Conservation (phyloP, 2,888 invertebrate genomes). For the Patella depressa region DNA sequence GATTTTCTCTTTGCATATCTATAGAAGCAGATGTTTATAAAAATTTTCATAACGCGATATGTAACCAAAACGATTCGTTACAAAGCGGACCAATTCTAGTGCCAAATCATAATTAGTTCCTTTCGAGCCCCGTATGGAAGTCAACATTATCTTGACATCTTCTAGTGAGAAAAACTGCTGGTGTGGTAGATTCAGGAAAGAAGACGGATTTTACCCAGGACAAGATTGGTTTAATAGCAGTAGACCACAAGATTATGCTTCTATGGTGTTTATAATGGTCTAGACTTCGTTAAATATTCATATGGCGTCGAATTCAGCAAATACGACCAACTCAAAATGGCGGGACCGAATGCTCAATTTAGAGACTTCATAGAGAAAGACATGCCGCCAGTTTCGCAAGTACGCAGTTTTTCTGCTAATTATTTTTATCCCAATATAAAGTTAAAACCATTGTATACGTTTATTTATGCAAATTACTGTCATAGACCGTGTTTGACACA, state of each 20-base stretch:
- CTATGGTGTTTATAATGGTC: conserved; percentile 30
- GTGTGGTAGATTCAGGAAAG: conserved; percentile 8
- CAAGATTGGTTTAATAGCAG: not conserved
- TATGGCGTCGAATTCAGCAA: conserved; percentile 29
- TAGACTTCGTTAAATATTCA: conserved; percentile 26
- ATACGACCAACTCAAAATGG: conserved; percentile 35
- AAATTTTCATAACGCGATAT: no score
- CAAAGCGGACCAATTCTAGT: no score
- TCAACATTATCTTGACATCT: conserved; percentile 34
- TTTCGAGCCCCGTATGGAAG: conserved; percentile 33
- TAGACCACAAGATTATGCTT: not conserved
- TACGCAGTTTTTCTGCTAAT: conserved; percentile 19
- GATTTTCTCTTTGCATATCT: no score
- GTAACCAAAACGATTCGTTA: no score
- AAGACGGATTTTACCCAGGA: conserved; percentile 2
- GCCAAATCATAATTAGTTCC: conserved; percentile 14
- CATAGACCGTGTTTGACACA: no score
- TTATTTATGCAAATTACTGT: no score
- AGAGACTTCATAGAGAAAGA: conserved; percentile 42
- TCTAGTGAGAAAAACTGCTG: conserved; percentile 12
- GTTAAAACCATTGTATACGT: no score
- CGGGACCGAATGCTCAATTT: conserved; percentile 40
- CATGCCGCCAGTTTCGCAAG: conserved; percentile 49
- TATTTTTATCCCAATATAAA: no score
- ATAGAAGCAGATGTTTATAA: no score